phyloP scores from a whole-genome alignment of 1,140 invertebrate genomes.

The Armadillidium nasatum region DNA sequence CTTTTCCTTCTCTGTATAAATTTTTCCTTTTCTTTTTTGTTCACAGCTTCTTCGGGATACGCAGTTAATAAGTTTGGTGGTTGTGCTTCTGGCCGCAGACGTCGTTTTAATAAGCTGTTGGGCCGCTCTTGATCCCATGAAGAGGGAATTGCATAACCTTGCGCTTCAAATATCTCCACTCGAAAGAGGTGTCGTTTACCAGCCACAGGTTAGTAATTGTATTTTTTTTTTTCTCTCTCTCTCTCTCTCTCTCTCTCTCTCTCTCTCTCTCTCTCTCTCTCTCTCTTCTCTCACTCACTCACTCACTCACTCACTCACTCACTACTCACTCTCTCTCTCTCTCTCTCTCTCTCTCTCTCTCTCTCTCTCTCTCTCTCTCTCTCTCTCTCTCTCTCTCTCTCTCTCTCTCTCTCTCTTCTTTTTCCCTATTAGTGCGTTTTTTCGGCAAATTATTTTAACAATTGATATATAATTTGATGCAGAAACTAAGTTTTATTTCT shows the following conservation, averaged over 20 bases:
- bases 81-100: conserved; percentile 69
- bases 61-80: conserved; percentile 72
- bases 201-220: conserved; percentile 65
- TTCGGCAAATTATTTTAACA: no score
- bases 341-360: no score
- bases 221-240: background rate
- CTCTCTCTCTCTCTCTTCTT: no score
- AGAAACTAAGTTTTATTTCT: no score
- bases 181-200: conserved; percentile 74
- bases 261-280: background rate
- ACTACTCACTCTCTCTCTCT: no score
- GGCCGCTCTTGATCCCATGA: conserved; percentile 77
- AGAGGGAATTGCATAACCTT: conserved; percentile 73
- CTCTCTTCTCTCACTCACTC: no score
- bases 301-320: no score
- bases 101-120: conserved; percentile 71
- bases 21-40: conserved; percentile 31
- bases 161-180: conserved; percentile 69
- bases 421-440: no score
- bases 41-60: conserved; percentile 74
- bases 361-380: no score
- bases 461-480: no score
- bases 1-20: no score
- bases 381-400: no score
- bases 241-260: background rate